phyloP scores from a whole-genome alignment of 2,888 invertebrate genomes.

The Agrochola lychnidis region DNA sequence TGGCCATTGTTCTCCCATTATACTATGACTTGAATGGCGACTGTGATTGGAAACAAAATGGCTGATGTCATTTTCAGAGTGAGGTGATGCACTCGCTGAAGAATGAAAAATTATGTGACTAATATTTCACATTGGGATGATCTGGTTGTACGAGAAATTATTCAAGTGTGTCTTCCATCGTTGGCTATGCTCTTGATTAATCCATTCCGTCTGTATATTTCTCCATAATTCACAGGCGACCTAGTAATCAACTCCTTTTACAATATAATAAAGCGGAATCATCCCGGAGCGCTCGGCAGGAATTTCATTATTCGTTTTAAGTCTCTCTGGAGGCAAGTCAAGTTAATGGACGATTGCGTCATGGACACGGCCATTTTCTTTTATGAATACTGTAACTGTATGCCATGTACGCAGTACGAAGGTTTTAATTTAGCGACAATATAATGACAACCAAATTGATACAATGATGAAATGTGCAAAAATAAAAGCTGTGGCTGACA shows the following conservation, averaged over 20 bases:
- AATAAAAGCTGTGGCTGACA: background rate
- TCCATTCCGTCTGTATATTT: slow-evolving; percentile 7
- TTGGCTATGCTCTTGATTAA: background rate
- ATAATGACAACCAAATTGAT: background rate
- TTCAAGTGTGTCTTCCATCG: background rate
- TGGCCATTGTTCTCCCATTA: slow-evolving; percentile 18
- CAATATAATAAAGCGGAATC: slow-evolving; percentile 41
- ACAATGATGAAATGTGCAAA: background rate
- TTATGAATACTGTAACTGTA: slow-evolving; percentile 36
- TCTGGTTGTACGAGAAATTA: background rate
- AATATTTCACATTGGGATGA: background rate
- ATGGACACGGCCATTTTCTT: slow-evolving; percentile 46
- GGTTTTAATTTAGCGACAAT: background rate
- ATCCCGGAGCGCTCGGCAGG: slow-evolving; percentile 31
- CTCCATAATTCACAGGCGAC: background rate
- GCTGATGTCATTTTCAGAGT: slow-evolving; percentile 16
- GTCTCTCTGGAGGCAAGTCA: slow-evolving; percentile 36
- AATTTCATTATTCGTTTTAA: slow-evolving; percentile 59
- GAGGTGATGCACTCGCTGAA: background rate
- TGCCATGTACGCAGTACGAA: background rate
- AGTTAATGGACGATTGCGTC: slow-evolving; percentile 43
- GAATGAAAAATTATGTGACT: background rate
- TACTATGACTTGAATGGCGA: background rate
- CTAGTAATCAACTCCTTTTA: slow-evolving; percentile 46
- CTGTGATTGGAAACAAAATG: slow-evolving; percentile 12